phyloP scores from a whole-genome alignment of 1,140 invertebrate genomes.

The Neomicropteryx cornuta region DNA sequence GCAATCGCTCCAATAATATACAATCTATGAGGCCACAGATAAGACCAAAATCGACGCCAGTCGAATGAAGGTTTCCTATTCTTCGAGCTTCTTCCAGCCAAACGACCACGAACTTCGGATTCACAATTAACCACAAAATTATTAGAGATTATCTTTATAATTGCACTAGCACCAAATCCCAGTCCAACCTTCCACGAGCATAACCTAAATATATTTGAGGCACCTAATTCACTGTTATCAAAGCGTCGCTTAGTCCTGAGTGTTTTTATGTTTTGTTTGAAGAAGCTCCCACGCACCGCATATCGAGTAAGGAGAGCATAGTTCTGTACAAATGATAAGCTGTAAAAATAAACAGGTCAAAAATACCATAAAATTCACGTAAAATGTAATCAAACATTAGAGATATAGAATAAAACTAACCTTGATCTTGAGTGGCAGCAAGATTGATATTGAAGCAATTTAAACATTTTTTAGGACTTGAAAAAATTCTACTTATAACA shows the following conservation, averaged over 20 bases:
- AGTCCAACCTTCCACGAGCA: constrained; percentile 11
- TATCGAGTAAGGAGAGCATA: too few species aligned
- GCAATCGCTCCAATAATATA: constrained; percentile 13
- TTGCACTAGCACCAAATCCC: constrained; percentile 9
- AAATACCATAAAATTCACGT: too few species aligned
- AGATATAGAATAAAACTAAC: constrained; percentile 6
- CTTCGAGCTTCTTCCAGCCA: constrained; percentile 5
- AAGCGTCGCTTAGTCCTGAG: too few species aligned
- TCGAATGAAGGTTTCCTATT: constrained; percentile 13
- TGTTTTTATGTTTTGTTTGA: too few species aligned
- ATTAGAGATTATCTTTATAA: constrained; percentile 8
- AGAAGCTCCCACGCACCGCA: too few species aligned
- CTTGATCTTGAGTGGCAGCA: constrained; percentile 4
- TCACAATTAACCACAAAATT: constrained; percentile 13
- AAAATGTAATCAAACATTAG: too few species aligned
- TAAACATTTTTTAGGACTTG: constrained; percentile 11
- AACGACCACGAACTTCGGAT: too few species aligned
- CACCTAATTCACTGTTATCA: too few species aligned
- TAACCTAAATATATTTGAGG: too few species aligned
- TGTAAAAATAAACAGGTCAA: too few species aligned
- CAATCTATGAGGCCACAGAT: constrained; percentile 11
- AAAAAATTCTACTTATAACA: too few species aligned
- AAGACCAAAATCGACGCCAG: constrained; percentile 13
- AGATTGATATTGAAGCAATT: constrained; percentile 7
- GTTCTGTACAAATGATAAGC: too few species aligned